These are phyloP conservation scores for Oryzias curvinotus DNA, from an alignment of 2,113 vertebrate species.

Conservation along the genomic window DNA sequence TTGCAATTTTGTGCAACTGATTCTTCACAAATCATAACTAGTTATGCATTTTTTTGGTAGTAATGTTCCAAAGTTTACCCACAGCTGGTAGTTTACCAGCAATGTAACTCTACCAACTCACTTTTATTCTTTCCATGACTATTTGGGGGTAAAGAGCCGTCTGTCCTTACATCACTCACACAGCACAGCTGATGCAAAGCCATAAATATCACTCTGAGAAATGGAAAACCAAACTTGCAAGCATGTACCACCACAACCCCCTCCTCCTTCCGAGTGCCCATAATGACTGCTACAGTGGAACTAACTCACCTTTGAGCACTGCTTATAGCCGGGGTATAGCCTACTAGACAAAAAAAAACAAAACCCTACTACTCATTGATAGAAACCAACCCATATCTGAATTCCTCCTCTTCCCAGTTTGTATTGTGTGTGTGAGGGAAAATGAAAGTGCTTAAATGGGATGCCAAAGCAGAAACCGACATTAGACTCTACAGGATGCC, in stretches of 20 bases:
- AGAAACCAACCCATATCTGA: constrained; percentile 60
- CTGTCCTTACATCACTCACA: constrained; percentile 72
- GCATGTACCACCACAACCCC: constrained; percentile 24
- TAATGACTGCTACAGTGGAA: constrained; percentile 39
- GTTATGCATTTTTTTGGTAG: constrained; percentile 29
- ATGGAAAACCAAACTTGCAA: constrained; percentile 63
- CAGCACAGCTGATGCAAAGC: constrained; percentile 71
- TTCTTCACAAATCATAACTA: background rate
- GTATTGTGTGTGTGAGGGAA: background rate
- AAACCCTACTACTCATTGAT: constrained; percentile 40
- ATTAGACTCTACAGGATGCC: constrained; percentile 35
- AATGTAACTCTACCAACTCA: constrained; percentile 53
- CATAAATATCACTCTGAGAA: constrained; percentile 78
- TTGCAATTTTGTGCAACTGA: too few relatives aligned
- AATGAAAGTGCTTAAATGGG: constrained; percentile 3
- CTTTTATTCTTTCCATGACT: constrained; percentile 73
- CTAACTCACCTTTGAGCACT: constrained; percentile 58
- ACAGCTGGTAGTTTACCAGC: constrained; percentile 29
- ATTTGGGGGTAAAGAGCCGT: constrained; percentile 64
- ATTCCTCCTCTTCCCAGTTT: constrained; percentile 23
- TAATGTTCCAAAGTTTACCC: constrained; percentile 37
- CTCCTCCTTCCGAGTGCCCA: background rate
- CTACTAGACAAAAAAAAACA: constrained; percentile 27
- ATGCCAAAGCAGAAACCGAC: constrained; percentile 18
- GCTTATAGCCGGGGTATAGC: constrained; percentile 37